Conservation (phyloP, 2,113 vertebrate species). For the Notechis scutatus region DNA sequence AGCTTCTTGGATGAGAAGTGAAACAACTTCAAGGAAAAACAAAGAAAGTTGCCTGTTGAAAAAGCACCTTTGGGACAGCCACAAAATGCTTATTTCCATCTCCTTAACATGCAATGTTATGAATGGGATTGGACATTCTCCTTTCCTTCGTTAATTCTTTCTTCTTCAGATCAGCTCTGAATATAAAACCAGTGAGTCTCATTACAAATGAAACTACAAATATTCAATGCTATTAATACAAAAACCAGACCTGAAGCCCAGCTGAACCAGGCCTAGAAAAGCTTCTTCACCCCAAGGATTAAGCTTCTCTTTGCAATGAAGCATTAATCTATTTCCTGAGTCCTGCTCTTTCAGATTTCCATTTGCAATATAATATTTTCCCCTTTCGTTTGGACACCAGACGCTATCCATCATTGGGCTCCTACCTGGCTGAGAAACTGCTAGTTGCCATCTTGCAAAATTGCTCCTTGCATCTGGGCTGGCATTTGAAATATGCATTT, state of each 20-base stretch:
- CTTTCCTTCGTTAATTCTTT: slow-evolving; percentile 47
- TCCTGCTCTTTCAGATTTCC: neutral
- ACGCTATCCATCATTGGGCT: neutral
- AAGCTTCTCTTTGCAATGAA: neutral
- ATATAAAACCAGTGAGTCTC: slow-evolving; percentile 60
- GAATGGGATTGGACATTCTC: slow-evolving; percentile 49
- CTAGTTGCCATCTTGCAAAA: neutral
- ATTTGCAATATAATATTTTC: neutral
- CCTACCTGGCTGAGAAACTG: neutral
- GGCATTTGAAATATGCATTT: neutral
- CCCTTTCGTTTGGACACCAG: neutral
- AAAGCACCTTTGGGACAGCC: neutral
- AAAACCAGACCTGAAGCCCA: neutral
- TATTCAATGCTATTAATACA: no score
- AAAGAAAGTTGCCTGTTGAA: no score
- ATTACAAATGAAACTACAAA: slow-evolving; percentile 8
- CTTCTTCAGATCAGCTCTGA: slow-evolving; percentile 44
- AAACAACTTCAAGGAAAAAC: no score
- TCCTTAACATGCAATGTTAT: slow-evolving; percentile 61
- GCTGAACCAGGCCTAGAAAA: neutral
- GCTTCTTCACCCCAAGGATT: neutral
- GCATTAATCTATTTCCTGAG: neutral
- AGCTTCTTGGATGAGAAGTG: no score
- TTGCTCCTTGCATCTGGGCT: neutral
- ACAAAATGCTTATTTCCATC: slow-evolving; percentile 56